Evolutionary conservation across 1,140 invertebrate genomes (phyloP).

Genomic region (Parapsyche elsis): DNA sequence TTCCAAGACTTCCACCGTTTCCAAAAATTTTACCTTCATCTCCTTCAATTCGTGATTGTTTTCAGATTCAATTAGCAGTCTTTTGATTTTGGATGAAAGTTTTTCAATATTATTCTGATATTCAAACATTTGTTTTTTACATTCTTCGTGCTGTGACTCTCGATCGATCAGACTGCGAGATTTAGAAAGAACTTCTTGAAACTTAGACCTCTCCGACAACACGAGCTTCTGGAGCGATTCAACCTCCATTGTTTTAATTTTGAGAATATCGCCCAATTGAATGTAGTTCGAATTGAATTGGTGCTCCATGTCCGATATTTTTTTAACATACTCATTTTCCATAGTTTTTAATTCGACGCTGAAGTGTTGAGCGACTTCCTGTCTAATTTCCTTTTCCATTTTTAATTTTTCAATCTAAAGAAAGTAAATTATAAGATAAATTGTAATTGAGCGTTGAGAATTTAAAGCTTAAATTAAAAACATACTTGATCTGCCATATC

Average conservation of each 20-base stretch:
- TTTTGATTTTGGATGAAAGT: conserved; percentile 42
- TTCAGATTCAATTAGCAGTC: conserved; percentile 27
- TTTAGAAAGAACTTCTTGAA: conserved; percentile 61
- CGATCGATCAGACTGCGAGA: neutral
- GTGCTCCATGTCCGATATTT: conserved; percentile 66
- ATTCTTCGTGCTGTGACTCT: conserved; percentile 37
- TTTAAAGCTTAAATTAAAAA: neutral
- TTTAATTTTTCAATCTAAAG: conserved; percentile 60
- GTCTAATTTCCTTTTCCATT: conserved; percentile 68
- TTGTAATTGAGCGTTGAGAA: too few species aligned
- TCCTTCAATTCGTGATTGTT: conserved; percentile 10
- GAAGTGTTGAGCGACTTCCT: conserved; percentile 70
- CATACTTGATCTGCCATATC: neutral
- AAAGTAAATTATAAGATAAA: conserved; percentile 7
- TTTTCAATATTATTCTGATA: conserved; percentile 38
- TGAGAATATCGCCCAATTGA: conserved; percentile 66
- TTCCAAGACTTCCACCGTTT: conserved; percentile 60
- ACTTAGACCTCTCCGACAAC: conserved; percentile 67
- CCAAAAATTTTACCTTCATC: conserved; percentile 38
- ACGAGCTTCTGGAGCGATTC: conserved; percentile 69
- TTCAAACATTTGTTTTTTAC: conserved; percentile 38
- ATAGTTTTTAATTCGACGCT: conserved; percentile 68
- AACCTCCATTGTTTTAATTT: conserved; percentile 68
- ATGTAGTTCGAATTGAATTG: conserved; percentile 61
- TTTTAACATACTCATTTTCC: conserved; percentile 65